A percentile compares a stretch with the other conserved stretches of the same genome.
phyloP scores from a whole-genome alignment of 2,888 invertebrate genomes.

The Prosapia bicincta region DNA sequence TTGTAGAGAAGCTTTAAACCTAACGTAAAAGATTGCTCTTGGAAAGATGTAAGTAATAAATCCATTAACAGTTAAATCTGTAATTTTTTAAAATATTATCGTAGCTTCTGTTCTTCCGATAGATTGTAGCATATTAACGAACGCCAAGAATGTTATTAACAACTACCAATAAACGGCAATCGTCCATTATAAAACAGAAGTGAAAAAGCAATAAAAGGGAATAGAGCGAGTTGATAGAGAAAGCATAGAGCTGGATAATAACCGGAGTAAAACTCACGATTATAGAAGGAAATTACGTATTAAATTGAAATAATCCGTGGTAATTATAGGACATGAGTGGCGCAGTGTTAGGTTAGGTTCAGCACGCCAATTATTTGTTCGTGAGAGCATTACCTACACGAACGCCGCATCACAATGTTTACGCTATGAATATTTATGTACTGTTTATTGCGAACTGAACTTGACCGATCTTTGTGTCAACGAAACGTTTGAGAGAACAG shows the following conservation, averaged over 20 bases:
- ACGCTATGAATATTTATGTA: neutral
- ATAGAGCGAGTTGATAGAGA: neutral
- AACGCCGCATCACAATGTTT: neutral
- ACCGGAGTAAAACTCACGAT: slow-evolving; percentile 24
- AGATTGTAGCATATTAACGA: neutral
- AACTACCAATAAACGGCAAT: neutral
- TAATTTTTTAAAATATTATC: no score
- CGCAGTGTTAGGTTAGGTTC: neutral
- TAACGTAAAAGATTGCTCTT: no score
- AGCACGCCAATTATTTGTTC: neutral
- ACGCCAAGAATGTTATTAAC: neutral
- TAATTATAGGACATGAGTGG: slow-evolving; percentile 10
- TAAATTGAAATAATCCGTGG: slow-evolving; percentile 27
- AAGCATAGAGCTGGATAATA: slow-evolving; percentile 12
- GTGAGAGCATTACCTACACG: neutral
- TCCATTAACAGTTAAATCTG: no score
- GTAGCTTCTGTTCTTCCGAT: neutral
- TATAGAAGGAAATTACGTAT: slow-evolving; percentile 24
- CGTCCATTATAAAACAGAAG: neutral
- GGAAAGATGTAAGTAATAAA: no score
- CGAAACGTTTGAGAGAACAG: neutral
- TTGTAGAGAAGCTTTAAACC: no score
- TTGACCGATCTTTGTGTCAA: neutral
- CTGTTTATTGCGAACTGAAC: no score
- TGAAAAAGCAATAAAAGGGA: neutral